Conservation (phyloP, 2,113 vertebrate genomes). For the Heliornis fulica region DNA sequence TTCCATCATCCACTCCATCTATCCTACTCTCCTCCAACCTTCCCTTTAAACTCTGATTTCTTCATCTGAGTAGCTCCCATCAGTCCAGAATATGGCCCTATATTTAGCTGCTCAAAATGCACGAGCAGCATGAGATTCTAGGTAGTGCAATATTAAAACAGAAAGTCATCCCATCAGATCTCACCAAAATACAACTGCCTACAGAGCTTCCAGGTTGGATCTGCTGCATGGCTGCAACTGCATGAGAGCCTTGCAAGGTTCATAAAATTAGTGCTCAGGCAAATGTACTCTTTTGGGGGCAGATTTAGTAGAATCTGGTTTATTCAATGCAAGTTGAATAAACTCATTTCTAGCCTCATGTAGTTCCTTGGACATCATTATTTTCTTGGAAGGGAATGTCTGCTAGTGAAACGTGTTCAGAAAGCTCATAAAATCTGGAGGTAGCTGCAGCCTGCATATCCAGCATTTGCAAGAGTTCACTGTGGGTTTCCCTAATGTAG, state of each 20-base stretch:
- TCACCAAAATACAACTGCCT: background rate
- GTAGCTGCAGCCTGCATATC: background rate
- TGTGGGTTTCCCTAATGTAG: background rate
- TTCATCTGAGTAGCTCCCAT: background rate
- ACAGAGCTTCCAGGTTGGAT: background rate
- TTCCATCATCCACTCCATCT: background rate
- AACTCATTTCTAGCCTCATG: background rate
- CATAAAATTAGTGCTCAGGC: background rate
- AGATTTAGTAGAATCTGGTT: background rate
- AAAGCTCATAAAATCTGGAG: slow-evolving; percentile 27
- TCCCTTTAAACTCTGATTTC: background rate
- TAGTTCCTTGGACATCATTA: background rate
- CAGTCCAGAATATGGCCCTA: background rate
- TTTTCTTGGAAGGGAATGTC: slow-evolving; percentile 37
- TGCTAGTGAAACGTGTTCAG: background rate
- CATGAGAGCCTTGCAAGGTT: background rate
- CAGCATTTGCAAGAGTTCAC: background rate
- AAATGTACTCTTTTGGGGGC: background rate
- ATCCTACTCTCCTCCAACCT: background rate
- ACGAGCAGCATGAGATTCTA: background rate
- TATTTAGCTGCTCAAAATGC: background rate
- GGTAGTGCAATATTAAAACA: background rate
- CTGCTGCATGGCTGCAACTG: background rate
- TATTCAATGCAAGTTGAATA: background rate
- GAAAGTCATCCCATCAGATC: background rate